Base-by-base conservation (phyloP, 1,140 invertebrate species). In the Chlorops oryzae region DNA sequence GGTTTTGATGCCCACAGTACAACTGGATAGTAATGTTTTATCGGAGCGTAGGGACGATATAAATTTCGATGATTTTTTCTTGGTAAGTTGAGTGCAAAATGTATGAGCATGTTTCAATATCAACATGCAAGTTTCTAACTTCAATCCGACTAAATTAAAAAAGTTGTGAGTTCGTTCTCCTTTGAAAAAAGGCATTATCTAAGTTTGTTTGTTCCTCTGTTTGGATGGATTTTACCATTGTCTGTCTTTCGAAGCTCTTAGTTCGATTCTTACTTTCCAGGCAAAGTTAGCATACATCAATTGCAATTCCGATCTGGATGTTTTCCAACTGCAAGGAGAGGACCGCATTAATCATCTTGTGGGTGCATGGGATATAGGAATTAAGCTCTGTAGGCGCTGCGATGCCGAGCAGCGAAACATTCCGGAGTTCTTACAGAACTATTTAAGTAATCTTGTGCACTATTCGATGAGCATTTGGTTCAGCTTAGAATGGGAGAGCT, bases 291-390 rank as follows among this genome's bases (percentile, higher is more conserved):
- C 58, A 2, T 69, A 59, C 21, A 58, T 50, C 17, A 51, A 53
- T 15, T 27, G 17, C 3, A 23, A 17, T 47, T 58, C 57, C 40
- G 65, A 68, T 46, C 35, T 69, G 32, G 65, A 69, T 42, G 57
- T 66, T 5, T 69, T 61, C n/a, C 63, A 62, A 49, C 34, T 64
- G 9, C 62, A 59, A 55, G 59, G 49, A 0, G 54, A 69, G 15
- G 61, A 69, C 32, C 59, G 65, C 3, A 28, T 65, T 7, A 23
- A 56, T 35, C 51, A 62, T 22, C 22, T 69, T 1, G 42, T 68
- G 1, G 63, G 65, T 32, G 63, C 55, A n/a, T 69, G 65, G 65
- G 55, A 65, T 42, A 52, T 55, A 15, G 68, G 63, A n/a, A n/a
- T 27, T 28, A 53, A 24, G 35, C 22, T n/a, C 43, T 32, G 1